Percentiles rank a stretch among this genome's conserved stretches.
Conservation (phyloP, 2,888 invertebrate species). For the Eupithecia vulgata region DNA sequence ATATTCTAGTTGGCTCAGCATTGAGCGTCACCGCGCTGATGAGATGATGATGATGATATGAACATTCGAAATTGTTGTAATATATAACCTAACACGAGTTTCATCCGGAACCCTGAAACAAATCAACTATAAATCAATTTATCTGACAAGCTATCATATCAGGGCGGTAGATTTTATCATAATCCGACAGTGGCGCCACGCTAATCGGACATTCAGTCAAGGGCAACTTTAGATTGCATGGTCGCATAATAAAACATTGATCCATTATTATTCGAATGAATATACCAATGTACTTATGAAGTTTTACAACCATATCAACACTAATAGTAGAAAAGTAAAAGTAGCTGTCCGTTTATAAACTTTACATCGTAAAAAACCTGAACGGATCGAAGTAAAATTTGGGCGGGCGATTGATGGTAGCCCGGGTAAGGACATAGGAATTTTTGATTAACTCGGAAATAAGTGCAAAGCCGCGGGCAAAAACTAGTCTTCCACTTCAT, state of each 20-base stretch:
- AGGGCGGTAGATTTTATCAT: conserved; percentile 18
- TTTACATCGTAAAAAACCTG: neutral
- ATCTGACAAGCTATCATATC: neutral
- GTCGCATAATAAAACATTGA: neutral
- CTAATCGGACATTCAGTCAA: conserved; percentile 23
- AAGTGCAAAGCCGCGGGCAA: no score
- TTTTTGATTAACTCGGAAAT: no score
- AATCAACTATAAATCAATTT: conserved; percentile 5
- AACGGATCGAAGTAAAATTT: neutral
- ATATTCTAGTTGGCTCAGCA: neutral
- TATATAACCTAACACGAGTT: neutral
- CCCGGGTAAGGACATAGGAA: no score
- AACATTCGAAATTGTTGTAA: neutral
- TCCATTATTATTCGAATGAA: neutral
- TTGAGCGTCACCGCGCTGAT: neutral
- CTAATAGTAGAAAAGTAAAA: no score
- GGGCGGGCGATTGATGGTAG: no score
- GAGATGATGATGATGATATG: neutral
- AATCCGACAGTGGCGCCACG: conserved; percentile 23
- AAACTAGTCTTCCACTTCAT: no score
- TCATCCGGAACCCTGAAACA: conserved; percentile 3
- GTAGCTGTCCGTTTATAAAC: no score
- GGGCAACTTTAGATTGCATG: neutral
- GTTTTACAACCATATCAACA: neutral
- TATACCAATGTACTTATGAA: neutral